These are phyloP conservation scores for Vanessa cardui DNA, from an alignment of 2,888 invertebrate species.

Conservation along the genomic window DNA sequence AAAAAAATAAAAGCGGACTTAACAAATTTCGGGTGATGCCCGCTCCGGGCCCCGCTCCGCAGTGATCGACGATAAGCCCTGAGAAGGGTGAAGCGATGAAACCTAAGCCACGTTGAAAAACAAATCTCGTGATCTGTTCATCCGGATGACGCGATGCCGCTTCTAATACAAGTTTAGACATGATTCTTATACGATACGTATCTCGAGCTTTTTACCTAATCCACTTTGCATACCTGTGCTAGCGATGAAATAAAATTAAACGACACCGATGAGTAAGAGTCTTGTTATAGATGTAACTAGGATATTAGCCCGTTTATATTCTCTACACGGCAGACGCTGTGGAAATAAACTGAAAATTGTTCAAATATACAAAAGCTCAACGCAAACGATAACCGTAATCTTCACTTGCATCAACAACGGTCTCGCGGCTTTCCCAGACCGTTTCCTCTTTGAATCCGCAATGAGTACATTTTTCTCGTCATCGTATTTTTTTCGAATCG, in stretches of 20 bases:
- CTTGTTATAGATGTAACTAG: conserved; percentile 51
- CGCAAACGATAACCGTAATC: conserved; percentile 45
- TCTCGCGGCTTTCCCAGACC: conserved; percentile 36
- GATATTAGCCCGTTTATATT: conserved; percentile 42
- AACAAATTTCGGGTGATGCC: conserved; percentile 75
- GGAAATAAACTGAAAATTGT: conserved; percentile 33
- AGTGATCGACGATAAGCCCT: conserved; percentile 69
- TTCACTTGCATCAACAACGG: conserved; percentile 40
- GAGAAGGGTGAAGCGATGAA: conserved; percentile 76
- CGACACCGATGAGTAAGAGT: conserved; percentile 63
- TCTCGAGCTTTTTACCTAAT: conserved; percentile 57
- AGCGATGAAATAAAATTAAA: conserved; percentile 57
- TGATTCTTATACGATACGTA: conserved; percentile 62
- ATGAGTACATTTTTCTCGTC: conserved; percentile 42
- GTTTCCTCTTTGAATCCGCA: conserved; percentile 37
- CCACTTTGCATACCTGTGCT: conserved; percentile 63
- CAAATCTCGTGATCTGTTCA: conserved; percentile 69
- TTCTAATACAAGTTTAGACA: conserved; percentile 68
- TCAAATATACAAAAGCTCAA: conserved; percentile 37
- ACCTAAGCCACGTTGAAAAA: conserved; percentile 74
- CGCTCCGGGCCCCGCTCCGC: conserved; percentile 49
- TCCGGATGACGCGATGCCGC: conserved; percentile 66
- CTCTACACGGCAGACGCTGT: conserved; percentile 50
- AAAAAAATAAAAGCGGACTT: conserved; percentile 68
- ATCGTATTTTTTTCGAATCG: conserved; percentile 32